Evolutionary conservation across 2,113 vertebrate species (phyloP).

Genomic region (Cavia porcellus): DNA sequence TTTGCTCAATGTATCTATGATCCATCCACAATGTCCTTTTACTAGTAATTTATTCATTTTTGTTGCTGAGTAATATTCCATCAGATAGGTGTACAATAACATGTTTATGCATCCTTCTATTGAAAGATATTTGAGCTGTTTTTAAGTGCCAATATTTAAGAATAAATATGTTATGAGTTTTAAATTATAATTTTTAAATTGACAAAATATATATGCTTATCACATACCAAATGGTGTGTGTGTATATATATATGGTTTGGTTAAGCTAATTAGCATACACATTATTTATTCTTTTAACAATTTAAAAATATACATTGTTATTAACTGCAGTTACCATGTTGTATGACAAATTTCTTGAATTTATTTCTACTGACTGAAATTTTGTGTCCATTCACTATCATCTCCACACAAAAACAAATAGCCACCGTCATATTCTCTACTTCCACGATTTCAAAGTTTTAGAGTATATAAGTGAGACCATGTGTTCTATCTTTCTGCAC

Average conservation of each 20-base stretch:
- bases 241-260: not conserved
- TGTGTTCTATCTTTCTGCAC: not conserved
- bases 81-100: not conserved
- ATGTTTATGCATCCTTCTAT: not conserved
- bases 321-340: not conserved
- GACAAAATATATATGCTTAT: not conserved
- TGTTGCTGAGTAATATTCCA: constrained; percentile 7
- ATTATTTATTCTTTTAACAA: not conserved
- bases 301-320: not conserved
- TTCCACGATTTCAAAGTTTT: not conserved
- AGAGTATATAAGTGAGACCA: not conserved
- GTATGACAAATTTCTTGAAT: not conserved
- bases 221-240: not conserved
- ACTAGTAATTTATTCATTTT: constrained; percentile 39
- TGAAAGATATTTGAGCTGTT: constrained; percentile 19
- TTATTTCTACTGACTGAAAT: not conserved
- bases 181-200: constrained; percentile 15
- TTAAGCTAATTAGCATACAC: not conserved
- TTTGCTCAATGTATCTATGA: not conserved
- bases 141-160: not conserved
- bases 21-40: not conserved
- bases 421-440: not conserved
- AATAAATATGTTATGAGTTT: not conserved
- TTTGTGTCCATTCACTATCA: not conserved
- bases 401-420: not conserved